A percentile compares a stretch with the other conserved stretches of the same genome.
Conservation (phyloP, 2,113 vertebrate species). For the Scomber japonicus region DNA sequence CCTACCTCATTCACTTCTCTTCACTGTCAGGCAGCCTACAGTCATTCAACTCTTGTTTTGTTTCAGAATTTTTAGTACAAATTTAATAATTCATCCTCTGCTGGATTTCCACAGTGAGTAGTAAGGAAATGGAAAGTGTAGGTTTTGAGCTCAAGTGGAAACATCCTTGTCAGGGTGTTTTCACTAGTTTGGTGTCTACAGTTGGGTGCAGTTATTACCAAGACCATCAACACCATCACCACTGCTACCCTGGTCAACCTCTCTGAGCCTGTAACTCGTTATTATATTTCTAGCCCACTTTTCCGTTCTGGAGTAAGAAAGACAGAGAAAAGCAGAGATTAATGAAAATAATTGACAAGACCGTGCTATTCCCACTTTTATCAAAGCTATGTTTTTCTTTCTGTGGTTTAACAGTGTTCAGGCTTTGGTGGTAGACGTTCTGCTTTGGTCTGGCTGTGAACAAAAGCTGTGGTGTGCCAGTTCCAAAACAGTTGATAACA, state of each 20-base stretch:
- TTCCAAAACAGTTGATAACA: slow-evolving; percentile 55
- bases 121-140: slow-evolving; percentile 60
- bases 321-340: slow-evolving; percentile 22
- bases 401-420: slow-evolving; percentile 16
- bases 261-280: slow-evolving; percentile 32
- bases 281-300: slow-evolving; percentile 21
- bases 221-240: slow-evolving; percentile 52
- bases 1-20: not conserved
- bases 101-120: slow-evolving; percentile 50
- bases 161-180: slow-evolving; percentile 61
- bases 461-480: slow-evolving; percentile 45
- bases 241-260: slow-evolving; percentile 21
- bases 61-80: slow-evolving; percentile 30
- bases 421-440: slow-evolving; percentile 13
- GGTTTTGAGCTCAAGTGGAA: slow-evolving; percentile 68
- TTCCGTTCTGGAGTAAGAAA: slow-evolving; percentile 23
- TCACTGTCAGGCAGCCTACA: not conserved
- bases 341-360: slow-evolving; percentile 38
- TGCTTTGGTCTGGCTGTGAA: slow-evolving; percentile 38
- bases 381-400: slow-evolving; percentile 49
- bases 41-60: slow-evolving; percentile 6
- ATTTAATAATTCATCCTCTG: slow-evolving; percentile 56
- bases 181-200: slow-evolving; percentile 50
- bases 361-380: slow-evolving; percentile 44
- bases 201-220: slow-evolving; percentile 45